phyloP scores from a whole-genome alignment of 2,113 vertebrate genomes.

The Struthio camelus region DNA sequence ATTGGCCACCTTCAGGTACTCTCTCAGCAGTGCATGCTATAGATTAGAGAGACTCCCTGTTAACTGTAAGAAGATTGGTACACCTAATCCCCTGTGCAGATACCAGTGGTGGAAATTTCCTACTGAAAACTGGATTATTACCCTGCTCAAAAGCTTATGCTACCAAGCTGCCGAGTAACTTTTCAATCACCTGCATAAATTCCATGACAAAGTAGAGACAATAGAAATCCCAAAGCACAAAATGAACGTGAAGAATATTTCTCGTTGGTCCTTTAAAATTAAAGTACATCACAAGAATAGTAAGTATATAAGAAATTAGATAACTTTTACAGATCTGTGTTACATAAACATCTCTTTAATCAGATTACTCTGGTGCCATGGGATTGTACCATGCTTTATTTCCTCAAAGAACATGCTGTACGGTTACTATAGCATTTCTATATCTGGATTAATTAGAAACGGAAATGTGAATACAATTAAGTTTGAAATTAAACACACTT shows the following conservation, averaged over 20 bases:
- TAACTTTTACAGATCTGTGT: slow-evolving; percentile 35
- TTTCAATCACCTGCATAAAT: background rate
- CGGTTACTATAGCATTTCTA: slow-evolving; percentile 74
- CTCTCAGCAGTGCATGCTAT: background rate
- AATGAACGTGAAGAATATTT: background rate
- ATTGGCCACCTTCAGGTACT: background rate
- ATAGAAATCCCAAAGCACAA: slow-evolving; percentile 22
- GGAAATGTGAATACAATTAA: slow-evolving; percentile 75
- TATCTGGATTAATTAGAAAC: slow-evolving; percentile 78
- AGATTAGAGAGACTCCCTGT: background rate
- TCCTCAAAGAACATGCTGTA: slow-evolving; percentile 70
- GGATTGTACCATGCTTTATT: slow-evolving; percentile 47
- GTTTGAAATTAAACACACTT: slow-evolving; percentile 76
- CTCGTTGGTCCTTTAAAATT: slow-evolving; percentile 35
- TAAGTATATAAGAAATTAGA: slow-evolving; percentile 42
- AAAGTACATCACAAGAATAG: slow-evolving; percentile 7
- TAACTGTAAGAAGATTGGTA: background rate
- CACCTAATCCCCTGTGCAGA: background rate
- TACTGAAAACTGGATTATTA: background rate
- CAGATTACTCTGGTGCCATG: slow-evolving; percentile 44
- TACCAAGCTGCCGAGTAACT: background rate
- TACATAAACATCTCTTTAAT: slow-evolving; percentile 58
- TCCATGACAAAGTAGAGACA: slow-evolving; percentile 23
- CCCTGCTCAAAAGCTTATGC: background rate
- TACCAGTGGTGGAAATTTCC: background rate